These are phyloP conservation scores for Tetramorium bicarinatum DNA, from an alignment of 2,888 invertebrate species.

Conservation along the genomic window DNA sequence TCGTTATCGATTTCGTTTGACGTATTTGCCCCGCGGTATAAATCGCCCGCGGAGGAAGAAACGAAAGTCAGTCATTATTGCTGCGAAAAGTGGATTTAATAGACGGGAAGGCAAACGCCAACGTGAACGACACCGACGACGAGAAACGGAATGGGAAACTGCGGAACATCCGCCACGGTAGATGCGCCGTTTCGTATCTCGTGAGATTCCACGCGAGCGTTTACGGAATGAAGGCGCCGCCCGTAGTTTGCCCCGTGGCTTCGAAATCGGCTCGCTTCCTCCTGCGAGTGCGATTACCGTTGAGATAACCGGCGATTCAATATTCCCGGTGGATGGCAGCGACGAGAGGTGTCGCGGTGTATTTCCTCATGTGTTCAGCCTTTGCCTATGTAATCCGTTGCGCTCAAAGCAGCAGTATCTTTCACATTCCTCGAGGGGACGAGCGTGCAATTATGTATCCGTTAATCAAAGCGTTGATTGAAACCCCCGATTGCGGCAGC, in stretches of 20 bases:
- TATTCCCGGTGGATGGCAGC: slow-evolving; percentile 9
- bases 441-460: slow-evolving; percentile 17
- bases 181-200: slow-evolving; percentile 55
- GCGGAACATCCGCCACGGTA: slow-evolving; percentile 31
- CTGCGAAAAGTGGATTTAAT: slow-evolving; percentile 71
- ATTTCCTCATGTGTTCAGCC: not conserved
- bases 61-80: slow-evolving; percentile 76
- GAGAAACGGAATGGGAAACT: slow-evolving; percentile 62
- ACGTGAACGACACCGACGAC: slow-evolving; percentile 63
- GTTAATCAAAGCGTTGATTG: not conserved
- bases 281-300: slow-evolving; percentile 1
- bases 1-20: slow-evolving; percentile 17
- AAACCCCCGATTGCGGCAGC: not conserved
- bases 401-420: slow-evolving; percentile 4
- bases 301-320: slow-evolving; percentile 38
- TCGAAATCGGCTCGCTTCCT: slow-evolving; percentile 39
- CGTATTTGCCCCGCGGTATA: not conserved
- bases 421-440: not conserved
- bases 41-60: slow-evolving; percentile 70
- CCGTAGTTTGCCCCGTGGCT: slow-evolving; percentile 25
- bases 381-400: not conserved
- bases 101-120: slow-evolving; percentile 40
- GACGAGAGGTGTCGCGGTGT: slow-evolving; percentile 27
- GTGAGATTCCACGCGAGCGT: slow-evolving; percentile 20
- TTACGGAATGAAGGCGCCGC: slow-evolving; percentile 28